Conservation (phyloP, 64 coral and sea anemone genomes). For the Pocillopora damicornis region DNA sequence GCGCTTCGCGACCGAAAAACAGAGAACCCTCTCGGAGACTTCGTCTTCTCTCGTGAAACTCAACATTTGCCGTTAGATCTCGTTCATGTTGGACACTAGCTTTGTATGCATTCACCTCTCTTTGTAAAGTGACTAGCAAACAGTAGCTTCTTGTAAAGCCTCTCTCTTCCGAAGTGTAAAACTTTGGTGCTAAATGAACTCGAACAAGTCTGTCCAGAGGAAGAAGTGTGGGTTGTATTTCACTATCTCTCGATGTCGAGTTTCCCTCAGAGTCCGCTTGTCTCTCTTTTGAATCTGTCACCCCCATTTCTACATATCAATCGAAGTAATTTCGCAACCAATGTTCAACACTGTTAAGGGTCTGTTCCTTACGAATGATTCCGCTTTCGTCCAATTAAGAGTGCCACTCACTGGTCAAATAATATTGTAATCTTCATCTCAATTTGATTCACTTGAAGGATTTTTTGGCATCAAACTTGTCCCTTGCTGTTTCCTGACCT, state of each 20-base stretch:
- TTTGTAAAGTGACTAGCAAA: conserved; percentile 30
- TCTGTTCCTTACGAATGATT: neutral
- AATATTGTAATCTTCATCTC: neutral
- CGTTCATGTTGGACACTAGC: conserved; percentile 1
- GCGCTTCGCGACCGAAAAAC: neutral
- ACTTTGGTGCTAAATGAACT: conserved; percentile 68
- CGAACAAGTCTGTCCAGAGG: conserved; percentile 32
- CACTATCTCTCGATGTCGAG: neutral
- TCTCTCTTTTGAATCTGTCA: neutral
- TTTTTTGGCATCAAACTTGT: neutral
- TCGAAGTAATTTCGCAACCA: neutral
- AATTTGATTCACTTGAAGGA: neutral
- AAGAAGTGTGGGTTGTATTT: conserved; percentile 38
- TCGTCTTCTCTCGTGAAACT: conserved; percentile 34
- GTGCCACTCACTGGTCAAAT: neutral
- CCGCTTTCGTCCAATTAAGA: neutral
- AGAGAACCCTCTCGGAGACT: neutral
- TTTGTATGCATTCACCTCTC: neutral
- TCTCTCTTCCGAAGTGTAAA: conserved; percentile 55
- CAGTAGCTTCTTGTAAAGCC: conserved; percentile 46
- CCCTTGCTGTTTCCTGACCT: neutral
- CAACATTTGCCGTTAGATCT: conserved; percentile 23
- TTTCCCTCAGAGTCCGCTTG: neutral
- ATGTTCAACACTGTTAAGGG: neutral
- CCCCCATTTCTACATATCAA: neutral